Evolutionary conservation across 37 sponge, comb jelly and placozoan genomes (phyloP), one percentile per base, ranked within the genome.

Genomic region (Eunapius fragilis): DNA sequence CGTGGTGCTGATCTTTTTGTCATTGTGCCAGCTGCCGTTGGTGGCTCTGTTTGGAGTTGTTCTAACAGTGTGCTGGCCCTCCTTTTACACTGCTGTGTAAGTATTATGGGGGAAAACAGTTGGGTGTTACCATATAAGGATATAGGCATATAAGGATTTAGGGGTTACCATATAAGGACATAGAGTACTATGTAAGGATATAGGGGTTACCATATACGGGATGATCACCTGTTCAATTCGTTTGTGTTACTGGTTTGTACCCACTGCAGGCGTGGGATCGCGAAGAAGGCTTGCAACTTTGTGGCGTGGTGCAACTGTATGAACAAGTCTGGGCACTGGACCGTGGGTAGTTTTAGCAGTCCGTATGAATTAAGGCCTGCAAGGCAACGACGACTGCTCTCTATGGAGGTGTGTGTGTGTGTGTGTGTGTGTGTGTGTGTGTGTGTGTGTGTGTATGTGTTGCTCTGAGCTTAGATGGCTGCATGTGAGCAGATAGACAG

Each of bases 391-490:
- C 58, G 58, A 17, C 14, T 19, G 58, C 58, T 58, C 14, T 17
- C 58, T 19, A 58, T 13, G 58, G 58, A 58, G 58, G 58, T 58
- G n/a, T n/a, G 45, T 23, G 70, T 86, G 36, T 22, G 26, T 50
- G 41, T 34, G 27, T 25, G 31, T 27, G 47, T 84, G 31, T 19
- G 31, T 23, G 22, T 48, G 67, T 84, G 83, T 30, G 73, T 70
- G 78, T 77, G 45, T 77, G 37, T 77, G 78, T 77, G 78, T 77
- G n/a, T 77, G 78, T 37, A 48, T 77, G 38, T 77, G 47, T 77
- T 45, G 35, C 47, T 36, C n/a, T 77, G 78, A 38, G 78, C 37
- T 2, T 36, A 48, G 2, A 45, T 77, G 78, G n/a, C n/a, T 37
- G 47, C 38, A 33, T 50, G 80, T 80, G 69, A 28, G 68, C 23